A percentile compares a stretch with the other conserved stretches of the same genome.
phyloP scores from a whole-genome alignment of 1,140 invertebrate species.

The Calephelis virginiensis region DNA sequence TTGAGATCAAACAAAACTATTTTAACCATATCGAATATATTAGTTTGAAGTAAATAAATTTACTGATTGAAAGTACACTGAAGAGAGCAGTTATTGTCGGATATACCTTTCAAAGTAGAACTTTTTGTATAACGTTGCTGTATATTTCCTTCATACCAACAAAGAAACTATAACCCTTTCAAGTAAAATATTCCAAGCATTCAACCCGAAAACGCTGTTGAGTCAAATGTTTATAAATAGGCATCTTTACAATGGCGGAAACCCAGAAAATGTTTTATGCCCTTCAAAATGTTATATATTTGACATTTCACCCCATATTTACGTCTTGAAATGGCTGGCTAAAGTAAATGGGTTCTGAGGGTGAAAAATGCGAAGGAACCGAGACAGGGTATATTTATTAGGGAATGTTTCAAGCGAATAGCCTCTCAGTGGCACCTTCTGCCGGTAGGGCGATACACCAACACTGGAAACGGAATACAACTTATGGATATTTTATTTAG shows the following conservation, averaged over 20 bases:
- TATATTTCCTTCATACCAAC: not conserved
- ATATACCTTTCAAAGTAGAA: too few species aligned
- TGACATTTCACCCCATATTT: slow-evolving; percentile 17
- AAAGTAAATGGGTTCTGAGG: slow-evolving; percentile 16
- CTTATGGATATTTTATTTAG: not conserved
- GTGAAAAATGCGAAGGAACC: slow-evolving; percentile 13
- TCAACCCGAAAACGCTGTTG: slow-evolving; percentile 5
- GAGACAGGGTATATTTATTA: slow-evolving; percentile 11
- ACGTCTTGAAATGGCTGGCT: slow-evolving; percentile 15
- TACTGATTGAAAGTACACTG: too few species aligned
- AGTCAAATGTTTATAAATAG: slow-evolving; percentile 18
- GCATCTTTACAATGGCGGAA: slow-evolving; percentile 11
- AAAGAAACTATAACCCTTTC: slow-evolving; percentile 1
- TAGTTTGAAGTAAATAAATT: too few species aligned
- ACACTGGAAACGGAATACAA: not conserved
- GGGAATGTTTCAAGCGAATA: slow-evolving; percentile 12
- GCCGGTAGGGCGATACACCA: not conserved
- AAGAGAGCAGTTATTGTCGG: too few species aligned
- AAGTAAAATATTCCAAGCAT: slow-evolving; percentile 5
- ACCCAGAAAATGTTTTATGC: slow-evolving; percentile 16
- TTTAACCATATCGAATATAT: too few species aligned
- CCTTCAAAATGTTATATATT: slow-evolving; percentile 18
- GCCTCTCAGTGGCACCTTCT: slow-evolving; percentile 4
- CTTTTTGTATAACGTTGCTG: too few species aligned
- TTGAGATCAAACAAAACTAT: too few species aligned